Base-by-base conservation (phyloP, 2,113 vertebrate genomes). In the Oenanthe oenanthe region DNA sequence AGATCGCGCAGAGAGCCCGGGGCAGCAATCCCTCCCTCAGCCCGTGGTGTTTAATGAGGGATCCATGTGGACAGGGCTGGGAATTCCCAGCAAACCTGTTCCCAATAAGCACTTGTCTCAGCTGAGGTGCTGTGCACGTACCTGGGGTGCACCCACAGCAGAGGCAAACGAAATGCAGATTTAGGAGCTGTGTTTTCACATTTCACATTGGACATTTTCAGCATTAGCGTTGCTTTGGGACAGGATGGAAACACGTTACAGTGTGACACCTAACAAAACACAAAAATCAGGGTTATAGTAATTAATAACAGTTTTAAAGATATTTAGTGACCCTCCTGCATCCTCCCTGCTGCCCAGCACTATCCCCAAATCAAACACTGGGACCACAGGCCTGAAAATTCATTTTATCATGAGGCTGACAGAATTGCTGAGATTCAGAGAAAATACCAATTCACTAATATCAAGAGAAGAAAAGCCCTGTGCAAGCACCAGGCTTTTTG, bases 41-140 rank as follows among this genome's bases (percentile, higher is more conserved):
- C 73, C 91, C 31, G 5, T 5, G 42, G 87, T 8, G 3, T 67
- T 94, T 92, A 89, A 94, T 1, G 54, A 82, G 58, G 91, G 77
- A 79, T 94, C 60, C 85, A 19, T 71, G 87, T 47, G 82, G 31
- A 12, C 3, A 31, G 82, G 85, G 89, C 58, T 3, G 18, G 65
- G 92, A 84, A 90, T 82, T 61, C 50, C 45, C 85, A 83, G 47
- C n/a, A 21, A 94, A 93, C 19, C 4, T 83, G 89, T 42, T 92
- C 54, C 67, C 25, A 80, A 76, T 80, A 54, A 92, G 60, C 84
- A 40, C 92, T 74, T 45, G 54, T 29, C 43, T 66, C 63, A 34
- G 65, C 85, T 31, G 63, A 92, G 70, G 89, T 28, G 83, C 66
- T 6, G 10, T 5, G 53, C 66, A 31, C 79, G 4, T 42, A 93